A percentile compares a stretch with the other conserved stretches of the same genome.
Conservation (phyloP, 2,797 vertebrate genomes). For the Enteromius treurensis region DNA sequence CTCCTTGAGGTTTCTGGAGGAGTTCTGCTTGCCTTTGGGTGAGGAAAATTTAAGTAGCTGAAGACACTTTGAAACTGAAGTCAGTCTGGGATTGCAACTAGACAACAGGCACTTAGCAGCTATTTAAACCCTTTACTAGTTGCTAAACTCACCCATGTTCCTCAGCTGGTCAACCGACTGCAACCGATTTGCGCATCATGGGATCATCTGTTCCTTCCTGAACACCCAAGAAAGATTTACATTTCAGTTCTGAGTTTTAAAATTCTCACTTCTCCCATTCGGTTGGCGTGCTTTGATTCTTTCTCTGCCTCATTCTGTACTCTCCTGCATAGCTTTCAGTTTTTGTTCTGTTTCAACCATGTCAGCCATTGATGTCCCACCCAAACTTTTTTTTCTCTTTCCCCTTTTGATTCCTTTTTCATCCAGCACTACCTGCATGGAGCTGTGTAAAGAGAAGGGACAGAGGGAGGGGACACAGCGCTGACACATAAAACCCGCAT, state of each 20-base stretch:
- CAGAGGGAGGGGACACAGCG: conserved; percentile 70
- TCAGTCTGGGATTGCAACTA: conserved; percentile 57
- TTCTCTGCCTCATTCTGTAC: conserved; percentile 67
- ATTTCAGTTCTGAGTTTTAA: conserved; percentile 70
- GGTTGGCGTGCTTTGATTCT: conserved; percentile 65
- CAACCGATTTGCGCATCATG: conserved; percentile 28
- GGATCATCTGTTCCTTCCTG: conserved; percentile 21
- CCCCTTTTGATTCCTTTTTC: conserved; percentile 80
- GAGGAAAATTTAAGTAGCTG: conserved; percentile 62
- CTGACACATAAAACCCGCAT: conserved; percentile 89
- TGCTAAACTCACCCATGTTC: background rate
- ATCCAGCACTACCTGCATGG: conserved; percentile 77
- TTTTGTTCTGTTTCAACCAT: conserved; percentile 83
- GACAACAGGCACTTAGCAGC: conserved; percentile 49
- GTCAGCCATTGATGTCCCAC: conserved; percentile 81
- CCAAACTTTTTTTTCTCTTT: conserved; percentile 72
- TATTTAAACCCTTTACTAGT: background rate
- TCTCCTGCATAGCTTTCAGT: conserved; percentile 75
- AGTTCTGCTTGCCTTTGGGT: conserved; percentile 60
- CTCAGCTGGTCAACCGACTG: conserved; percentile 12
- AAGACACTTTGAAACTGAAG: conserved; percentile 62
- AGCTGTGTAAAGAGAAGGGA: conserved; percentile 63
- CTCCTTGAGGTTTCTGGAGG: conserved; percentile 58
- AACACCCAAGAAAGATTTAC: conserved; percentile 61
- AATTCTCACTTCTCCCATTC: conserved; percentile 61